Evolutionary conservation across 2,797 vertebrate species (phyloP).

Genomic region (Alcedo atthis): DNA sequence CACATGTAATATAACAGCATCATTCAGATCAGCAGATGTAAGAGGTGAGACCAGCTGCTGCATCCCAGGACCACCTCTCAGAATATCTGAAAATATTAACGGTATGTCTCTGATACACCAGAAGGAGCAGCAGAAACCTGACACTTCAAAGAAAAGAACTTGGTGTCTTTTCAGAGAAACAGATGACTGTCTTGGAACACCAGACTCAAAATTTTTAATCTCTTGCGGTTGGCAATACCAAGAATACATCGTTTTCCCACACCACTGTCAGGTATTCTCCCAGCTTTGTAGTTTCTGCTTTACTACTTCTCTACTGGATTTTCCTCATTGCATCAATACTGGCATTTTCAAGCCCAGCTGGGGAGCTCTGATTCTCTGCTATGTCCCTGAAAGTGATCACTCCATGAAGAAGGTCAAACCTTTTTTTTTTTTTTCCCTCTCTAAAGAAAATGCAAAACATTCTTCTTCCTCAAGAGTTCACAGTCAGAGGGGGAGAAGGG

Average conservation of each 20-base stretch:
- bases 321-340: neutral
- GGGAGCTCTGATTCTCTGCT: neutral
- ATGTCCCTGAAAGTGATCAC: neutral
- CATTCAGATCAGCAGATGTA: neutral
- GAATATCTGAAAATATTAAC: neutral
- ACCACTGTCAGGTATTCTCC: neutral
- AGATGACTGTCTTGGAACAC: neutral
- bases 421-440: neutral
- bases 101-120: neutral
- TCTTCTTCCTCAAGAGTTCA: neutral
- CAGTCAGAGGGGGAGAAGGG: neutral
- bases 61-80: neutral
- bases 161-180: neutral
- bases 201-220: neutral
- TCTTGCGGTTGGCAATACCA: neutral
- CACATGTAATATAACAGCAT: neutral
- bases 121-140: neutral
- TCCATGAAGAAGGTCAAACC: neutral
- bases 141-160: neutral
- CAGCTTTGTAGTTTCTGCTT: neutral
- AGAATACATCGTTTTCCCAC: neutral
- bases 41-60: neutral
- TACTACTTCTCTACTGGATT: neutral
- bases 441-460: neutral
- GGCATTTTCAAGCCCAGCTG: neutral